Conservation (phyloP, 2,888 invertebrate genomes). For the Hypomecis atomaria region DNA sequence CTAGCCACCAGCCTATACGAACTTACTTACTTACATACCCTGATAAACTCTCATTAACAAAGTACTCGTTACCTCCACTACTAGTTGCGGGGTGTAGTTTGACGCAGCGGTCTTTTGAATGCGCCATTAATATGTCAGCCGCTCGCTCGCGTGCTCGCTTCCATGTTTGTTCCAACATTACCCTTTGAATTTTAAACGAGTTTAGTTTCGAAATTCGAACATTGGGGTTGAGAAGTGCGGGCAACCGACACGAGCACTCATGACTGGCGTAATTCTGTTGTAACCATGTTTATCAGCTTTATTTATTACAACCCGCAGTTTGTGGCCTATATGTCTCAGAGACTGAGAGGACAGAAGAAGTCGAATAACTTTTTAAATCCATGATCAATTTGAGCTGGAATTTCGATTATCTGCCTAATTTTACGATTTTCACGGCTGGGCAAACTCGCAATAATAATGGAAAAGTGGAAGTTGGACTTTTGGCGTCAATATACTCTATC, state of each 20-base stretch:
- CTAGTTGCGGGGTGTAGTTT: slow-evolving; percentile 7
- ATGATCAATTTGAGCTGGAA: too few species aligned
- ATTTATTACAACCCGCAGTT: background rate
- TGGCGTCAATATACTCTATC: too few species aligned
- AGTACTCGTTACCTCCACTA: background rate
- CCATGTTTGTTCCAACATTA: slow-evolving; percentile 25
- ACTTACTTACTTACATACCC: too few species aligned
- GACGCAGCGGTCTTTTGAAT: slow-evolving; percentile 17
- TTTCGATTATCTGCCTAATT: too few species aligned
- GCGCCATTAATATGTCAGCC: slow-evolving; percentile 26
- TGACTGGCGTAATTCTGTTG: slow-evolving; percentile 1
- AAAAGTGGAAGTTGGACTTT: too few species aligned
- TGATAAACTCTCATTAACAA: background rate
- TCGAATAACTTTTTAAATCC: too few species aligned
- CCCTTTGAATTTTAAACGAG: slow-evolving; percentile 33
- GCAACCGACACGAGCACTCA: background rate
- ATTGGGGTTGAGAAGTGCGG: slow-evolving; percentile 11
- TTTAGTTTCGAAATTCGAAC: slow-evolving; percentile 28
- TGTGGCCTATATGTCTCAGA: too few species aligned
- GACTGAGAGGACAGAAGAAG: too few species aligned
- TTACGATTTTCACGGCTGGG: too few species aligned
- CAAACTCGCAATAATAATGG: too few species aligned
- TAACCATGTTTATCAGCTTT: background rate
- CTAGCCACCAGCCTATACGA: too few species aligned
- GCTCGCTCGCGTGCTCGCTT: slow-evolving; percentile 5